Evolutionary conservation across 2,797 vertebrate species (phyloP).

Genomic region (Moxostoma hubbsi): DNA sequence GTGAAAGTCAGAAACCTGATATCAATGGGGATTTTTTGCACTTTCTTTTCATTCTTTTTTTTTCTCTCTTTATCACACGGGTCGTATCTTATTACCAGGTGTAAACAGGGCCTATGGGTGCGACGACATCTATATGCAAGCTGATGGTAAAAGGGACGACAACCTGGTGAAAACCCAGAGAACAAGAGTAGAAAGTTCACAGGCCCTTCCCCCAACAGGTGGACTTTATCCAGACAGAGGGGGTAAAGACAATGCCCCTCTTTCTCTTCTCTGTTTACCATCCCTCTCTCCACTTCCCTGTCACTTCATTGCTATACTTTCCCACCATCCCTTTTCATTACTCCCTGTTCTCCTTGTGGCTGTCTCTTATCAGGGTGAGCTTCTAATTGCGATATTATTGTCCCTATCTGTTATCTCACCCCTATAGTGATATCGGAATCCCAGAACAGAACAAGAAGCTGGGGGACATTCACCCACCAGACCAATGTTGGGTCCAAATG

Average conservation of each 20-base stretch:
- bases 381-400: constrained; percentile 71
- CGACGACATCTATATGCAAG: background rate
- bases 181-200: constrained; percentile 53
- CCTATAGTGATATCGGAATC: constrained; percentile 66
- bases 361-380: constrained; percentile 63
- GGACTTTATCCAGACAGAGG: constrained; percentile 53
- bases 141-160: constrained; percentile 24
- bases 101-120: no score
- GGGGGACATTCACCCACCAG: constrained; percentile 62
- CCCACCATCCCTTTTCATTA: constrained; percentile 55
- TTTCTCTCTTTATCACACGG: no score
- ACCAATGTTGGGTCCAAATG: constrained; percentile 63
- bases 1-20: no score
- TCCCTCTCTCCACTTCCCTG: constrained; percentile 36
- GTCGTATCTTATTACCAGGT: no score
- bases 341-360: constrained; percentile 36
- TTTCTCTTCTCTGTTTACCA: constrained; percentile 64
- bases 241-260: constrained; percentile 62
- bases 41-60: no score
- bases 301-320: constrained; percentile 48
- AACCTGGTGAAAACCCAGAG: constrained; percentile 44
- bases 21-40: no score
- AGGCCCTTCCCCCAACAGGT: constrained; percentile 58
- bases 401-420: constrained; percentile 63
- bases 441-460: constrained; percentile 49